Evolutionary conservation across 2,888 invertebrate genomes (phyloP).

Genomic region (Drosophila silvestris): DNA sequence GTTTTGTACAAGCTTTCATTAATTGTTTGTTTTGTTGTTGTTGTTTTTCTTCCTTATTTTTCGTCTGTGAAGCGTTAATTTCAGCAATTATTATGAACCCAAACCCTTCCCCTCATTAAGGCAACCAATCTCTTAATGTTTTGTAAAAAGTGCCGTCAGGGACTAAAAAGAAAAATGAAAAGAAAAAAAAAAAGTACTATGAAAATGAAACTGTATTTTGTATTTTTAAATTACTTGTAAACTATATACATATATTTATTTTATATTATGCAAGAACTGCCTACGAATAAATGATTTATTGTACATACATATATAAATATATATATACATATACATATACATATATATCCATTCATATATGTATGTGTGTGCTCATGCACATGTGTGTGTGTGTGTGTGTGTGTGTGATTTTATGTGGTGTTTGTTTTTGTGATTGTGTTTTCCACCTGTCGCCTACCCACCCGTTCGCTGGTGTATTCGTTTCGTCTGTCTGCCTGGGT

Average conservation of each 20-base stretch:
- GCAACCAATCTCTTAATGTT: conserved; percentile 49
- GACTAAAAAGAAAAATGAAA: conserved; percentile 37
- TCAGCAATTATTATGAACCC: conserved; percentile 2
- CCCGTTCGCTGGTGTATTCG: conserved; percentile 28
- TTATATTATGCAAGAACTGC: conserved; percentile 82
- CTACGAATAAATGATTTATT: conserved; percentile 82
- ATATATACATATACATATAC: conserved; percentile 29
- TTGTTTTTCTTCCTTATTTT: conserved; percentile 19
- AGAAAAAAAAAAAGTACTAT: conserved; percentile 57
- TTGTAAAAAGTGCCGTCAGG: conserved; percentile 70
- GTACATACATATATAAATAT: conserved; percentile 66
- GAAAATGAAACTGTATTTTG: conserved; percentile 79
- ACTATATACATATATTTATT: conserved; percentile 80
- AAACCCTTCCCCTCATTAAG: conserved; percentile 21
- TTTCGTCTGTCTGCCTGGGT: conserved; percentile 13
- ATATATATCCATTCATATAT: conserved; percentile 29
- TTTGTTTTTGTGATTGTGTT: conserved; percentile 28
- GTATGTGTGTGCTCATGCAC: conserved; percentile 35
- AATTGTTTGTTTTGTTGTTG: conserved; percentile 20
- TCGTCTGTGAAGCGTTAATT: conserved; percentile 31
- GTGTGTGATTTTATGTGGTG: conserved; percentile 30
- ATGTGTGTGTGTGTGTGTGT: conserved; percentile 28
- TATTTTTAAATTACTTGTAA: conserved; percentile 81
- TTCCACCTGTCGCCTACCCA: conserved; percentile 28
- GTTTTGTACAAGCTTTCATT: conserved; percentile 24